Conservation (phyloP, 2,797 vertebrate species). For the Sciurus vulgaris region DNA sequence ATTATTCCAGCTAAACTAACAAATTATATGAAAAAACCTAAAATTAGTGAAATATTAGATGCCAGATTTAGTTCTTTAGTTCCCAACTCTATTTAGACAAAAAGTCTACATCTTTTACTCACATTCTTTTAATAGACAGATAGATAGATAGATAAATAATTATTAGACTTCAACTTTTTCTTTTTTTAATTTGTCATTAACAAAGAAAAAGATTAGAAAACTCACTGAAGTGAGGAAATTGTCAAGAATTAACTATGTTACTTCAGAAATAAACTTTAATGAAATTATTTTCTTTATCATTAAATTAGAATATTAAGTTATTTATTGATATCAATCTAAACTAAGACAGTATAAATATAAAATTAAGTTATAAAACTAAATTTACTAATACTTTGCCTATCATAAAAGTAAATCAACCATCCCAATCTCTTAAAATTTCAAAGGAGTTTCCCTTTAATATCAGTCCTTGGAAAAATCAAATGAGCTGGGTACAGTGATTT, state of each 20-base stretch:
- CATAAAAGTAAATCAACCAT: slow-evolving; percentile 55
- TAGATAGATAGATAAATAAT: background rate
- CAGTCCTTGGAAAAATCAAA: slow-evolving; percentile 50
- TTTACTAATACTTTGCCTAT: slow-evolving; percentile 25
- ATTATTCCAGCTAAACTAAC: slow-evolving; percentile 4
- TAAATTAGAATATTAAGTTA: slow-evolving; percentile 44
- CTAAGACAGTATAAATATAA: slow-evolving; percentile 52
- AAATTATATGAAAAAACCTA: slow-evolving; percentile 45
- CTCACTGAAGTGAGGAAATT: background rate
- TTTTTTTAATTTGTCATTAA: slow-evolving; percentile 57
- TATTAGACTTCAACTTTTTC: slow-evolving; percentile 11
- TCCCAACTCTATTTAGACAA: slow-evolving; percentile 21
- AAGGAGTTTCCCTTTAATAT: slow-evolving; percentile 12
- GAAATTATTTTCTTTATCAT: slow-evolving; percentile 51
- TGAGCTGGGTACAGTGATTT: too few species aligned
- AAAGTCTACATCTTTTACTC: slow-evolving; percentile 33
- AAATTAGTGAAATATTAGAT: slow-evolving; percentile 48
- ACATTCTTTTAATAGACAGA: background rate
- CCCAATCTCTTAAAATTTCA: slow-evolving; percentile 21
- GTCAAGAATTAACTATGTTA: slow-evolving; percentile 45
- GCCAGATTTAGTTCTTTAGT: slow-evolving; percentile 45
- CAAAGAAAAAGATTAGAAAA: slow-evolving; percentile 61
- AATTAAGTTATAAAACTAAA: slow-evolving; percentile 4
- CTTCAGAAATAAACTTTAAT: slow-evolving; percentile 68
- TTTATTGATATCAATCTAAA: slow-evolving; percentile 38